Percentiles rank a stretch among this genome's conserved stretches.
phyloP scores from a whole-genome alignment of 2,113 vertebrate genomes.

The Thalassoma bifasciatum region DNA sequence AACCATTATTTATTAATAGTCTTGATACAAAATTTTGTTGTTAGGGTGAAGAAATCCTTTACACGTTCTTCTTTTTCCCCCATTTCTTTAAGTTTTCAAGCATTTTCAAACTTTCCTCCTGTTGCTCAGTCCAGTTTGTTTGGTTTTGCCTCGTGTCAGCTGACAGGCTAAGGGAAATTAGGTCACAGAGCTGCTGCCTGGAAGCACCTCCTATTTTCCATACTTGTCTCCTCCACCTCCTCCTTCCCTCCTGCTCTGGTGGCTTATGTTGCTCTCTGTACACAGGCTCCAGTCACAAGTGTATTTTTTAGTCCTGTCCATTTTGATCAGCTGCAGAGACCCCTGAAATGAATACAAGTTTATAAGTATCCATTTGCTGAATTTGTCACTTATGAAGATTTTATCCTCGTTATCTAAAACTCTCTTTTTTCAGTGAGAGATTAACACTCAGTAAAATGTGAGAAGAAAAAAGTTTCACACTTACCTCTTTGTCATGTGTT shows the following conservation, averaged over 20 bases:
- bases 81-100: neutral
- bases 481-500: no score
- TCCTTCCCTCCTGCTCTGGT: slow-evolving; percentile 3
- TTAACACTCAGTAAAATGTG: neutral
- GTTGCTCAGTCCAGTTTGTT: slow-evolving; percentile 41
- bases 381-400: no score
- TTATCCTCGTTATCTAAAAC: no score
- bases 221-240: slow-evolving; percentile 14
- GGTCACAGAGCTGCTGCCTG: slow-evolving; percentile 71
- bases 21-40: neutral
- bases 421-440: no score
- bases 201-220: slow-evolving; percentile 58
- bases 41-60: neutral
- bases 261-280: slow-evolving; percentile 14
- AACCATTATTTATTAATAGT: neutral
- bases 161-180: slow-evolving; percentile 71
- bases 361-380: no score
- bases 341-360: no score
- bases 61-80: no score
- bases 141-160: slow-evolving; percentile 65
- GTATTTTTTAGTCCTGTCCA: slow-evolving; percentile 9
- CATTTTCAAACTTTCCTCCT: slow-evolving; percentile 19
- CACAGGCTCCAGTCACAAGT: neutral
- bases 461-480: no score
- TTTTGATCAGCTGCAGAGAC: neutral